These are phyloP conservation scores for Zaprionus lineosus DNA, from an alignment of 2,888 invertebrate species.

Conservation along the genomic window DNA sequence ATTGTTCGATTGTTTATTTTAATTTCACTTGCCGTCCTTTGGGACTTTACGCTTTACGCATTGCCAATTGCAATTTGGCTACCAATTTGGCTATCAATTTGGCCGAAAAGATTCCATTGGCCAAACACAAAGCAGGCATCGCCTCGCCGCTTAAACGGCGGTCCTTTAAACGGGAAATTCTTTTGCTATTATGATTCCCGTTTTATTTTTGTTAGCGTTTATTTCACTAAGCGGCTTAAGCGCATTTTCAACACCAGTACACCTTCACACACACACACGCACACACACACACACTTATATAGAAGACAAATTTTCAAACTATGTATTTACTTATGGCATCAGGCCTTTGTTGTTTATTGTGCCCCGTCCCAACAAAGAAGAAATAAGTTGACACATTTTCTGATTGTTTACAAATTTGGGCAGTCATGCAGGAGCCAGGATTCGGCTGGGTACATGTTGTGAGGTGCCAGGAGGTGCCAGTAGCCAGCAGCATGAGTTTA, in stretches of 20 bases:
- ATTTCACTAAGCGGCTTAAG: conserved; percentile 72
- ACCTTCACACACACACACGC: conserved; percentile 5
- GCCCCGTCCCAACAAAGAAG: conserved; percentile 36
- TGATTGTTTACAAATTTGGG: conserved; percentile 75
- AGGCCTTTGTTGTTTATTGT: conserved; percentile 57
- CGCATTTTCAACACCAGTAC: conserved; percentile 55
- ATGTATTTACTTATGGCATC: conserved; percentile 75
- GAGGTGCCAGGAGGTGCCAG: too few relatives aligned
- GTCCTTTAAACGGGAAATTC: conserved; percentile 57
- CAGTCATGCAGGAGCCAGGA: conserved; percentile 52
- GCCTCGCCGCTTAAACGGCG: too few relatives aligned
- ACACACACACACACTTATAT: conserved; percentile 16
- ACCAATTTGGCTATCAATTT: conserved; percentile 34
- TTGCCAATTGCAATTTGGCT: conserved; percentile 55
- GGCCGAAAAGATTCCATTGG: too few relatives aligned
- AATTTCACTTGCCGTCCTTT: conserved; percentile 44
- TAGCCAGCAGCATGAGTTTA: too few relatives aligned
- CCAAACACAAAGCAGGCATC: too few relatives aligned
- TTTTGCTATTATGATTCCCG: conserved; percentile 51
- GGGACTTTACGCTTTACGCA: conserved; percentile 61
- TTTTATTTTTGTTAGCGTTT: conserved; percentile 62
- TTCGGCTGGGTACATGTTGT: too few relatives aligned
- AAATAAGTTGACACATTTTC: conserved; percentile 75
- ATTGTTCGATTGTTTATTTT: conserved; percentile 39
- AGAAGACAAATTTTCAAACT: conserved; percentile 69